Evolutionary conservation across 2,113 vertebrate species (phyloP).

Genomic region (Proterorhinus semilunaris): DNA sequence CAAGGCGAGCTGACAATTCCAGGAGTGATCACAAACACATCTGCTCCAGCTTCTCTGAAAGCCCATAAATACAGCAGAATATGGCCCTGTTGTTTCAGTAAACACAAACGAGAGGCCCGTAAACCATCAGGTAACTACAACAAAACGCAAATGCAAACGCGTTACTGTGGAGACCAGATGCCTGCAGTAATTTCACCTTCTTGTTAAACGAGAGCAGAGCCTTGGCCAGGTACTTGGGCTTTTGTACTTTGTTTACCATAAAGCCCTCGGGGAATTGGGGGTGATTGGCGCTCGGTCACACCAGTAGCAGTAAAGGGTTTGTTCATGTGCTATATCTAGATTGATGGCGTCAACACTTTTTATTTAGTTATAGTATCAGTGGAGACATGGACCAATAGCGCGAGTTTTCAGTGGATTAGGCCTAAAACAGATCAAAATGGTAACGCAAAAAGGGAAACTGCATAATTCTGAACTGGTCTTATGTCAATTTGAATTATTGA

Average conservation of each 20-base stretch:
- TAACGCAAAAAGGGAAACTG: too few relatives aligned
- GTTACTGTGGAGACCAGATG: conserved; percentile 64
- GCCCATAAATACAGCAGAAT: conserved; percentile 64
- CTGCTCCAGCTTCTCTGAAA: conserved; percentile 58
- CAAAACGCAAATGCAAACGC: conserved; percentile 61
- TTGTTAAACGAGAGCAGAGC: conserved; percentile 41
- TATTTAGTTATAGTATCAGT: too few relatives aligned
- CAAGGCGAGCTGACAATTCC: conserved; percentile 32
- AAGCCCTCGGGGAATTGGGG: conserved; percentile 34
- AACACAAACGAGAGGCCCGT: conserved; percentile 67
- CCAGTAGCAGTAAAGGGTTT: conserved; percentile 2
- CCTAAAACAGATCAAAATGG: too few relatives aligned
- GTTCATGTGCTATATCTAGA: too few relatives aligned
- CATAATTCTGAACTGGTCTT: too few relatives aligned
- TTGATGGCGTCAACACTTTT: too few relatives aligned
- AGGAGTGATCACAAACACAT: conserved; percentile 57
- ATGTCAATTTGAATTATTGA: too few relatives aligned
- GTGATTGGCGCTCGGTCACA: conserved; percentile 30
- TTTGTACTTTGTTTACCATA: conserved; percentile 53
- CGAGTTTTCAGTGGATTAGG: too few relatives aligned
- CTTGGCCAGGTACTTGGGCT: conserved; percentile 48
- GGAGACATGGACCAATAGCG: too few relatives aligned
- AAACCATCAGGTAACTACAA: conserved; percentile 79
- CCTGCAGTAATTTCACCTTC: conserved; percentile 45
- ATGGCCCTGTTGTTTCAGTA: conserved; percentile 72